Conservation (phyloP, 2,888 invertebrate genomes). For the Acrobasis suavella region DNA sequence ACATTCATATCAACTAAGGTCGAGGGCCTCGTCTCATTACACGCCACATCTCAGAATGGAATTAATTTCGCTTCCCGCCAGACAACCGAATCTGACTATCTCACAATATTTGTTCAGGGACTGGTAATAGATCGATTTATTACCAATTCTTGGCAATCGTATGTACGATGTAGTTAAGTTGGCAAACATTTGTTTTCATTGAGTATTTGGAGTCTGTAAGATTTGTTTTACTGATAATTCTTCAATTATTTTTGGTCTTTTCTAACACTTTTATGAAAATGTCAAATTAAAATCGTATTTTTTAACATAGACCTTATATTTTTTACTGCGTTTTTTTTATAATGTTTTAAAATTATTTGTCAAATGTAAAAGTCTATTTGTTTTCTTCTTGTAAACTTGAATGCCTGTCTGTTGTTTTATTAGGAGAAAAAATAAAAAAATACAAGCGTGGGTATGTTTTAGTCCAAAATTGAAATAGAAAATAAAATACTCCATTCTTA, state of each 20-base stretch:
- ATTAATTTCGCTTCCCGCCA: constrained; percentile 63
- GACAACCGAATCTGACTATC: constrained; percentile 59
- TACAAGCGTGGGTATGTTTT: neutral
- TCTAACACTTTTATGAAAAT: no score
- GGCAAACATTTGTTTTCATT: neutral
- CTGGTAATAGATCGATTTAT: constrained; percentile 51
- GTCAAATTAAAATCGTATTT: no score
- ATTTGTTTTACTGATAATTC: no score
- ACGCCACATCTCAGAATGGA: constrained; percentile 57
- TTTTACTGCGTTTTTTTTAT: no score
- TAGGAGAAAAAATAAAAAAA: neutral
- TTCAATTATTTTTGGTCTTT: no score
- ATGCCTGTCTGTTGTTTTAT: neutral
- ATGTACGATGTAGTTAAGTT: neutral
- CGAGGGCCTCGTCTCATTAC: constrained; percentile 53
- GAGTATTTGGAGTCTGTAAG: no score
- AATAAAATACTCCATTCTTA: constrained; percentile 24
- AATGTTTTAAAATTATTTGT: no score
- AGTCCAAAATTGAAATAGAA: neutral
- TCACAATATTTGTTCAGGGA: constrained; percentile 47
- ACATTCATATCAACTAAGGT: constrained; percentile 24
- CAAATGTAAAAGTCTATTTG: no score
- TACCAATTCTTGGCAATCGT: constrained; percentile 31
- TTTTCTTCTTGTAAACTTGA: no score
- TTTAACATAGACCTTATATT: no score